These are phyloP conservation scores for Peromyscus maniculatus DNA, from an alignment of 2,113 vertebrate species.

Conservation along the genomic window DNA sequence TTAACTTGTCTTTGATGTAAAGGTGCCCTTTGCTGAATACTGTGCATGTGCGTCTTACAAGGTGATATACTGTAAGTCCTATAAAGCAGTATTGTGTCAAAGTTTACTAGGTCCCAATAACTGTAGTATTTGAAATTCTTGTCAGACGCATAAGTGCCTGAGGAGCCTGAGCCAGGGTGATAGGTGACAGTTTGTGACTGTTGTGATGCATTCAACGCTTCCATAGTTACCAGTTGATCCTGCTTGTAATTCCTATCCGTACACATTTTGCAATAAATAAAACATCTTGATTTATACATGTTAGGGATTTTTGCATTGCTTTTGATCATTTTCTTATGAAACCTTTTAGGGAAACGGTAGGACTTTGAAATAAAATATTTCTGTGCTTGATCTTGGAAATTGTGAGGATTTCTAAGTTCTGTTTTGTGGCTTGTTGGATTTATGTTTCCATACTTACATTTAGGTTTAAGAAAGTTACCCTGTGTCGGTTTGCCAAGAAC, in stretches of 20 bases:
- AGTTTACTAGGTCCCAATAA: background rate
- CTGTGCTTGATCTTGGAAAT: slow-evolving; percentile 38
- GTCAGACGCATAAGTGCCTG: slow-evolving; percentile 4
- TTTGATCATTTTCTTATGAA: slow-evolving; percentile 21
- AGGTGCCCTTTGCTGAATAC: slow-evolving; percentile 24
- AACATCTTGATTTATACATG: slow-evolving; percentile 1
- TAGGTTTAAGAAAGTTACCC: slow-evolving; percentile 44
- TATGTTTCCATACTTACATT: slow-evolving; percentile 18
- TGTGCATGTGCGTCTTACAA: background rate
- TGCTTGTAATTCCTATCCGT: slow-evolving; percentile 15
- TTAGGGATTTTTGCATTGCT: slow-evolving; percentile 21
- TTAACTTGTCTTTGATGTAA: slow-evolving; percentile 49
- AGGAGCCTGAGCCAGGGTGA: slow-evolving; percentile 30
- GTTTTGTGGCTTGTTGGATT: slow-evolving; percentile 45
- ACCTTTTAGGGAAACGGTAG: background rate
- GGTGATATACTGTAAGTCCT: slow-evolving; percentile 34
- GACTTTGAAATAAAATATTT: slow-evolving; percentile 59
- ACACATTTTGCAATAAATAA: slow-evolving; percentile 38
- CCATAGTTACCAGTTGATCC: background rate
- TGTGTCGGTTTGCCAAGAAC: slow-evolving; percentile 46
- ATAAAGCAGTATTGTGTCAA: background rate
- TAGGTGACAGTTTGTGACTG: slow-evolving; percentile 5
- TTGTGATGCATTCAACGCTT: slow-evolving; percentile 23
- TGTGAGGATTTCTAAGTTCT: slow-evolving; percentile 38
- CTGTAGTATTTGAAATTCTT: slow-evolving; percentile 25